These are phyloP conservation scores for Sitodiplosis mosellana DNA, from an alignment of 1,140 invertebrate species.

Conservation along the genomic window DNA sequence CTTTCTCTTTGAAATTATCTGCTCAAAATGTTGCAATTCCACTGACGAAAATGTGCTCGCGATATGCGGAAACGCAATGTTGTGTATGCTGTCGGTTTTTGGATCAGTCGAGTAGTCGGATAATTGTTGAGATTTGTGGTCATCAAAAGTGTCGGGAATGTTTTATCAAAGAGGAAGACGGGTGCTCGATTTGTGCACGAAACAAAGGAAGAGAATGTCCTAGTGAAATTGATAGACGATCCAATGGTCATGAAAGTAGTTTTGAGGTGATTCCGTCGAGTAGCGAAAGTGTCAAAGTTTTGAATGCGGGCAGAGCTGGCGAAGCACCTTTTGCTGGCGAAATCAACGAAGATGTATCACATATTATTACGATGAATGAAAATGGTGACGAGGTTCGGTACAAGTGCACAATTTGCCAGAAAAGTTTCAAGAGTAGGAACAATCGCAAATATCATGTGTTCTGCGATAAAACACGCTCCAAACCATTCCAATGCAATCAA, in stretches of 20 bases:
- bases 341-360: not conserved
- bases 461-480: not conserved
- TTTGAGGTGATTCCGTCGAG: not conserved
- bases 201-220: not conserved
- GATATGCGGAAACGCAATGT: too few relatives aligned
- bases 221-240: not conserved
- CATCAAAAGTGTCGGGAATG: not conserved
- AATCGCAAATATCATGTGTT: not conserved
- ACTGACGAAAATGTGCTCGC: too few relatives aligned
- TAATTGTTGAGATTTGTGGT: not conserved
- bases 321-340: not conserved
- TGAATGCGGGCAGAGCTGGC: not conserved
- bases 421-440: not conserved
- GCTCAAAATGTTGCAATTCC: too few relatives aligned
- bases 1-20: too few relatives aligned
- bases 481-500: slow-evolving; percentile 1
- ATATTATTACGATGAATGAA: not conserved
- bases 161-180: not conserved
- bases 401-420: not conserved
- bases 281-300: not conserved
- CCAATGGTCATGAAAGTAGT: not conserved
- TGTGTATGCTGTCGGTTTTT: too few relatives aligned
- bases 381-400: not conserved
- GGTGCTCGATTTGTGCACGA: not conserved
- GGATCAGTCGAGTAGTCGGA: not conserved